These are phyloP conservation scores for Smittia aterrima DNA, from an alignment of 2,888 invertebrate genomes.

Conservation along the genomic window DNA sequence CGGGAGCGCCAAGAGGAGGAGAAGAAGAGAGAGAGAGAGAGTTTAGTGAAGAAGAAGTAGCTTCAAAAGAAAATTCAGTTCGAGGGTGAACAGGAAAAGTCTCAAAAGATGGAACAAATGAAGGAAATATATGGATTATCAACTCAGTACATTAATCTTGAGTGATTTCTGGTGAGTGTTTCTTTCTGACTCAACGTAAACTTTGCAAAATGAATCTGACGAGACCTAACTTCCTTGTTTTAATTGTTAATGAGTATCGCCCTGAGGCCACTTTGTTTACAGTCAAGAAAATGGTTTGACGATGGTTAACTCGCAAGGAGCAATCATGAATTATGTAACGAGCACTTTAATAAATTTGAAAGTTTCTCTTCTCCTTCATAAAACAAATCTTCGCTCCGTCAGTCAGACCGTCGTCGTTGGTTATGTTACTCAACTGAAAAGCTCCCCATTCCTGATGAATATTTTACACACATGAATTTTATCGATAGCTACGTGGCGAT, in stretches of 20 bases:
- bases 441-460: no score
- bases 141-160: conserved; percentile 27
- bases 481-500: background rate
- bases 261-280: no score
- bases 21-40: background rate
- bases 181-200: background rate
- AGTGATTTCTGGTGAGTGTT: conserved; percentile 28
- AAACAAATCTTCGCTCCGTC: no score
- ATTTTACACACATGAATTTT: conserved; percentile 21
- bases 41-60: background rate
- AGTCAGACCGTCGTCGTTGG: no score
- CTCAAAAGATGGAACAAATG: conserved; percentile 33
- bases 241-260: no score
- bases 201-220: background rate
- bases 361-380: no score
- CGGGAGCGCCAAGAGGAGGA: background rate
- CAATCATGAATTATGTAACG: no score
- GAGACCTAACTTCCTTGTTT: no score
- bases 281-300: no score
- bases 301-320: no score
- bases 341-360: no score
- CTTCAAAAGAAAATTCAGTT: background rate
- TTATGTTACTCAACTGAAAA: no score
- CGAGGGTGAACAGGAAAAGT: background rate
- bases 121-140: conserved; percentile 35